Evolutionary conservation across 1,140 invertebrate species (phyloP).

Genomic region (Aphaenogaster rudis): DNA sequence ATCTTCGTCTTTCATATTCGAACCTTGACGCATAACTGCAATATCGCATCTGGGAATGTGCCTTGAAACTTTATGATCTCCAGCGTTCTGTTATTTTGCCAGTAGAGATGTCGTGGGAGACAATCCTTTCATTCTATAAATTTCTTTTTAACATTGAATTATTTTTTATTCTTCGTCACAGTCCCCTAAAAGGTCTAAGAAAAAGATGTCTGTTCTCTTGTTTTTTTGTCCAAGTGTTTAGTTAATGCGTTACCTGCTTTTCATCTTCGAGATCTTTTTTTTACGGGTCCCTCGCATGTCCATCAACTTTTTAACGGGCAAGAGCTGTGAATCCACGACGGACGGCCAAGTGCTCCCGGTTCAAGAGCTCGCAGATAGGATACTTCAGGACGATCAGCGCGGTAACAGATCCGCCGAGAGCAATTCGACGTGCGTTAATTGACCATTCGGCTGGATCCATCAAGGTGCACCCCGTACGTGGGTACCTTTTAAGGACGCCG

Average conservation of each 20-base stretch:
- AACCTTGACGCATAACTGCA: not conserved
- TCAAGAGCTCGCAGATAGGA: not conserved
- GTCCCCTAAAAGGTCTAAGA: not conserved
- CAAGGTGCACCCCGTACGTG: not conserved
- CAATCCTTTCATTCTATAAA: not conserved
- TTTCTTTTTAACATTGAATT: not conserved
- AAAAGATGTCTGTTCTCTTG: not conserved
- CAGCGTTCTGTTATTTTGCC: not conserved
- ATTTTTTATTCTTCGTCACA: not conserved
- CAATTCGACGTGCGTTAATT: constrained; percentile 50
- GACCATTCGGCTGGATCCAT: constrained; percentile 20
- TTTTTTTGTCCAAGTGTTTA: not conserved
- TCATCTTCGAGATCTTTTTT: constrained; percentile 19
- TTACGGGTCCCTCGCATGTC: not conserved
- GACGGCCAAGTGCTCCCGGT: not conserved
- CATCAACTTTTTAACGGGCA: not conserved
- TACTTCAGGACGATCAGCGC: not conserved
- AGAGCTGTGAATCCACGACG: not conserved
- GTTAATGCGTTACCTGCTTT: constrained; percentile 8
- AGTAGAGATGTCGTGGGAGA: not conserved
- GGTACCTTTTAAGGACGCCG: constrained; percentile 28
- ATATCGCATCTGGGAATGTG: not conserved
- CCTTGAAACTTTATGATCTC: not conserved
- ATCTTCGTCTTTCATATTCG: constrained; percentile 7
- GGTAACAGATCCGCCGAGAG: constrained; percentile 1